Evolutionary conservation across 2,888 invertebrate species (phyloP), one percentile per base, ranked within the genome.

Genomic region (Cyaniris semiargus): DNA sequence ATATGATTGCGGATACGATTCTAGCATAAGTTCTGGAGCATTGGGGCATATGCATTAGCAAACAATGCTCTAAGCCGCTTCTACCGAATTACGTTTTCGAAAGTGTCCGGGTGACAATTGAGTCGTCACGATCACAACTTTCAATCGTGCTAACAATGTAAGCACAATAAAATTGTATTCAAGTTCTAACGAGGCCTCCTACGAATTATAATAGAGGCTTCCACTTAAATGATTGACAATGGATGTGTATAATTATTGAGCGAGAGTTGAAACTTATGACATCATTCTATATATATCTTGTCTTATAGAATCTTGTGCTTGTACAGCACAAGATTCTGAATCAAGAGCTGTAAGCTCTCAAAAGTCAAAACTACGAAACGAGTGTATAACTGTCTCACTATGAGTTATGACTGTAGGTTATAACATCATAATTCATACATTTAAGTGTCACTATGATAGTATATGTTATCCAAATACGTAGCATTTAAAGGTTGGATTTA

Each of bases 91-190:
- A 71, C 27, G 70, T 70, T 34, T 76, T 76, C 56, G 71, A 79
- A 79, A 79, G 77, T 76, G 76, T 74, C 15, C 31, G 77, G 27
- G 48, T 8, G 27, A 75, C 70, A 71, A 77, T 76, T 76, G 31
- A 75, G 27, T 71, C 34, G 78, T 79, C 78, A 78, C 77, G 78
- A 78, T 31, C 71, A n/a, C 27, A 58, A 71, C 44, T 77, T 77
- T 78, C 78, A 76, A 78, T 76, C 70, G 78, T 71, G 75, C 78
- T 79, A 78, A 77, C 76, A 76, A 77, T 76, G 76, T 75, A 77
- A 56, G 76, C 74, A 79, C 77, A 77, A 79, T 78, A 77, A 70
- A 48, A 74, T 31, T 53, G 27, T 75, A 58, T 76, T 76, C 60
- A 58, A 31, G 4, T 18, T 27, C 74, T 44, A 31, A 48, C 74